Percentiles rank a stretch among this genome's conserved stretches.
These are phyloP conservation scores for Papio anubis DNA, from an alignment of 2,113 vertebrate genomes.

Conservation along the genomic window DNA sequence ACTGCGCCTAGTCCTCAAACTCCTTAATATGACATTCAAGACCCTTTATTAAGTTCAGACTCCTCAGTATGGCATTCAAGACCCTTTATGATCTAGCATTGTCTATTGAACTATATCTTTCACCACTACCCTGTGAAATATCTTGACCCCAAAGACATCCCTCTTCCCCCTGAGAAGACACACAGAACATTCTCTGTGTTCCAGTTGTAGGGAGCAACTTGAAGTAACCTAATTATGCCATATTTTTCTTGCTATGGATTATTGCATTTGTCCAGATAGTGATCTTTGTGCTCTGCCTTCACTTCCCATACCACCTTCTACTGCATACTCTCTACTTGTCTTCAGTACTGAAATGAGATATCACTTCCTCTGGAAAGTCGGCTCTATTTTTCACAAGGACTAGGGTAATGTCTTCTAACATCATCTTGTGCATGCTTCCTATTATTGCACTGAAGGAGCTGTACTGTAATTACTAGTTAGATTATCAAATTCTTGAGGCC, in stretches of 20 bases:
- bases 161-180: neutral
- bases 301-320: neutral
- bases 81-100: neutral
- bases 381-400: neutral
- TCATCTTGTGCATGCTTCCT: neutral
- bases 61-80: neutral
- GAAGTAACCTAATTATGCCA: neutral
- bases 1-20: too few species aligned
- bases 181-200: neutral
- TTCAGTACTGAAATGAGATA: neutral
- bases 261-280: neutral
- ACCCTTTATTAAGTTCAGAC: neutral
- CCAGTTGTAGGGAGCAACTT: neutral
- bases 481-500: slow-evolving; percentile 5
- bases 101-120: neutral
- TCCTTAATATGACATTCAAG: too few species aligned
- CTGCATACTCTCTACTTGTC: neutral
- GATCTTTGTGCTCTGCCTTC: neutral
- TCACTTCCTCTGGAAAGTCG: neutral
- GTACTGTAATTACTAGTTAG: neutral
- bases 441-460: neutral
- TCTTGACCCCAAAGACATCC: neutral
- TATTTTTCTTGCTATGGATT: neutral
- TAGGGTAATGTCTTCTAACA: neutral
- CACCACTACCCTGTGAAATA: neutral